These are phyloP conservation scores for Leptothorax acervorum DNA, from an alignment of 2,888 invertebrate genomes.

Conservation along the genomic window DNA sequence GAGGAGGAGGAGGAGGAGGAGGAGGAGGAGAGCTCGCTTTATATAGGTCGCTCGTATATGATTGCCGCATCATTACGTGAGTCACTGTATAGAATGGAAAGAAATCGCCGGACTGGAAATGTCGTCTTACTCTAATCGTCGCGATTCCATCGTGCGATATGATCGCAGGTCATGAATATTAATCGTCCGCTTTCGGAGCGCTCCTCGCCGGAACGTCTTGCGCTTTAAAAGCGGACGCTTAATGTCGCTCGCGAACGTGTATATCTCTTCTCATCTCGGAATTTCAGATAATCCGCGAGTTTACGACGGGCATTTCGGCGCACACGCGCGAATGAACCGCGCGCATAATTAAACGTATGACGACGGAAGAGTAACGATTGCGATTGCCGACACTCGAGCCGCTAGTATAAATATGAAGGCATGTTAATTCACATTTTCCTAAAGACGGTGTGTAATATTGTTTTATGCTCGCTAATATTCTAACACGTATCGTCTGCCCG, in stretches of 20 bases:
- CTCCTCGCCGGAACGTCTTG: constrained; percentile 39
- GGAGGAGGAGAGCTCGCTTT: constrained; percentile 4
- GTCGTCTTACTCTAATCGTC: constrained; percentile 60
- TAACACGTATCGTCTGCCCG: constrained; percentile 1
- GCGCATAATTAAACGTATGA: constrained; percentile 46
- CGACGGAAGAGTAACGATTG: constrained; percentile 1
- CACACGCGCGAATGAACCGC: constrained; percentile 3
- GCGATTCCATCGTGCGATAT: constrained; percentile 44
- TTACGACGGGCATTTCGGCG: constrained; percentile 24
- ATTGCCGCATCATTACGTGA: constrained; percentile 63
- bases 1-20: neutral
- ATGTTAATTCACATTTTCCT: constrained; percentile 17
- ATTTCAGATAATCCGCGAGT: constrained; percentile 48
- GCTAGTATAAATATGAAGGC: constrained; percentile 24
- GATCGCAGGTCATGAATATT: constrained; percentile 64
- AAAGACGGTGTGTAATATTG: constrained; percentile 22
- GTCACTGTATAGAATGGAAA: constrained; percentile 64
- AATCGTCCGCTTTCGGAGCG: constrained; percentile 33
- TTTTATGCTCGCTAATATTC: constrained; percentile 31
- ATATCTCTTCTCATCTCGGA: constrained; percentile 43
- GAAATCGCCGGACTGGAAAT: constrained; percentile 63
- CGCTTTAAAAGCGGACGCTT: constrained; percentile 47
- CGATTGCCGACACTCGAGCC: constrained; percentile 6
- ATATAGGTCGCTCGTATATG: constrained; percentile 52
- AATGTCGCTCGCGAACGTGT: constrained; percentile 42